Percentiles rank a stretch among this genome's conserved stretches.
Evolutionary conservation across 2,888 invertebrate species (phyloP).

Genomic region (Lamproptera curius): DNA sequence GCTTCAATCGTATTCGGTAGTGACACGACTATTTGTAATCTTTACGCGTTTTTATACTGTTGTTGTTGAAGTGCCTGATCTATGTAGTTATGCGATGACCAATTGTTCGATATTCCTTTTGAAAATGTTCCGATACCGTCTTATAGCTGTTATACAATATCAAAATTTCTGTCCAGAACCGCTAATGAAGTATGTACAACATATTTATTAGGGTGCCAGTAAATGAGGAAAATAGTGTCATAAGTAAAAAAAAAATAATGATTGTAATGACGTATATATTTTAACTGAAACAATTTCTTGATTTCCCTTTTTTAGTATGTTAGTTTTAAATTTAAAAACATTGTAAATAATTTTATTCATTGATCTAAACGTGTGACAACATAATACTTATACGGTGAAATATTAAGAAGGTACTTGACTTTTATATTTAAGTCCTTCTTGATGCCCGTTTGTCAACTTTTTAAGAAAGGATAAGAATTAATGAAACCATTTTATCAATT

Average conservation of each 20-base stretch:
- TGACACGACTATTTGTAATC: slow-evolving; percentile 5
- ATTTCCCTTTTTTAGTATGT: too few relatives aligned
- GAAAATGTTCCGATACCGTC: slow-evolving; percentile 10
- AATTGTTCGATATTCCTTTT: slow-evolving; percentile 9
- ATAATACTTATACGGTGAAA: slow-evolving; percentile 25
- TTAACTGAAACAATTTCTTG: too few relatives aligned
- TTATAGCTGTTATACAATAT: slow-evolving; percentile 9
- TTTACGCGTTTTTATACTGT: slow-evolving; percentile 9
- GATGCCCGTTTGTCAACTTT: too few relatives aligned
- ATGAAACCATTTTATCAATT: too few relatives aligned
- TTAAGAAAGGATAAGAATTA: too few relatives aligned
- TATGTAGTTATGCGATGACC: slow-evolving; percentile 9
- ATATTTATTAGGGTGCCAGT: slow-evolving; percentile 6
- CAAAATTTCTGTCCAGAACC: slow-evolving; percentile 15
- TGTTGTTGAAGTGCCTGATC: slow-evolving; percentile 15
- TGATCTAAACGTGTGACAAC: not conserved
- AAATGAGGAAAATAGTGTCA: too few relatives aligned
- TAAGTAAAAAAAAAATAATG: too few relatives aligned
- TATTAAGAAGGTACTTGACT: slow-evolving; percentile 54
- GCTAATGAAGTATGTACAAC: slow-evolving; percentile 10
- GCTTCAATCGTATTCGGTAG: slow-evolving; percentile 13
- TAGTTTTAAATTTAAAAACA: too few relatives aligned
- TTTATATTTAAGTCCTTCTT: slow-evolving; percentile 48
- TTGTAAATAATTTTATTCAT: slow-evolving; percentile 26
- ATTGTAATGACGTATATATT: too few relatives aligned